These are phyloP conservation scores for Lysiphlebus fabarum DNA, from an alignment of 1,140 invertebrate genomes.

Conservation along the genomic window DNA sequence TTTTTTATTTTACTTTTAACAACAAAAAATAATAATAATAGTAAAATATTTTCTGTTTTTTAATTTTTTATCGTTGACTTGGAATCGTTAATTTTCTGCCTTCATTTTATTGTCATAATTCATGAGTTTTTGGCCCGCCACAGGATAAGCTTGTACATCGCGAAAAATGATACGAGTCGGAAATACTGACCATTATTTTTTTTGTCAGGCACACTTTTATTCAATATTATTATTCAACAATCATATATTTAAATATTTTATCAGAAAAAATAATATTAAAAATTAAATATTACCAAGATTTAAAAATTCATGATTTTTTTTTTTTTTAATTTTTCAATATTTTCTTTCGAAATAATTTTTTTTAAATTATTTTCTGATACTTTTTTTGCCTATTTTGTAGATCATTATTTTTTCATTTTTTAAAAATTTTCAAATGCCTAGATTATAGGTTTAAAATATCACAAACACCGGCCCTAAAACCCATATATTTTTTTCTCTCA, in stretches of 20 bases:
- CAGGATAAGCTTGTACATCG: constrained; percentile 15
- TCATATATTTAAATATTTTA: no score
- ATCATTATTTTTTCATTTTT: no score
- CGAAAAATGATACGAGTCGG: constrained; percentile 54
- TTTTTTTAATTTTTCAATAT: no score
- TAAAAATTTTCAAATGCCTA: no score
- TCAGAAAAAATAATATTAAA: constrained; percentile 10
- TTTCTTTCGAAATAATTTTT: no score
- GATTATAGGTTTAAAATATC: no score
- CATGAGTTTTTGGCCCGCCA: constrained; percentile 29
- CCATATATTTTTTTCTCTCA: no score
- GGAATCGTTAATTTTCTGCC: constrained; percentile 58
- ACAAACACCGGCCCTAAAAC: no score
- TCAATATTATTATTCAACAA: constrained; percentile 38
- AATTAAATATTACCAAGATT: background rate
- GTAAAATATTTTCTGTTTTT: constrained; percentile 12
- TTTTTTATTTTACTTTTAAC: background rate
- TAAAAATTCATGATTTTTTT: no score
- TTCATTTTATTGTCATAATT: constrained; percentile 57
- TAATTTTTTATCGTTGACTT: constrained; percentile 24
- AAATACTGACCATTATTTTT: constrained; percentile 36
- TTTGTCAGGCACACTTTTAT: constrained; percentile 32
- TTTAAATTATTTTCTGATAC: no score
- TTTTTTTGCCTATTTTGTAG: no score
- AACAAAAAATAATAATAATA: no score